Evolutionary conservation across 1,140 invertebrate species (phyloP).

Genomic region (Solenopsis invicta): DNA sequence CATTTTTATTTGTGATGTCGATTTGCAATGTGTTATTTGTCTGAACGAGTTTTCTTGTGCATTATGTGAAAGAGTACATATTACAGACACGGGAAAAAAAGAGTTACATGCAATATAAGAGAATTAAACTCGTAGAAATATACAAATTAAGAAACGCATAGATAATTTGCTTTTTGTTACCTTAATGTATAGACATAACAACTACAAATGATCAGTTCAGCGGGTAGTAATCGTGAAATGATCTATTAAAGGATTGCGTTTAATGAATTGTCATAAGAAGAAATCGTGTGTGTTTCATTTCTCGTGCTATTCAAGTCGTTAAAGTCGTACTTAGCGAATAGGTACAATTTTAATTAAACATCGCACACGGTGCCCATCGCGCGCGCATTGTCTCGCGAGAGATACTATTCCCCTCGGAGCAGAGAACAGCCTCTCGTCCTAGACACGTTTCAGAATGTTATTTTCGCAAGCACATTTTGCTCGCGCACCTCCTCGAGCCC

Average conservation of each 20-base stretch:
- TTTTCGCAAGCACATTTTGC: conserved; percentile 69
- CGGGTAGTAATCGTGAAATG: neutral
- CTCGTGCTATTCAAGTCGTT: neutral
- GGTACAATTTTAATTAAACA: conserved; percentile 21
- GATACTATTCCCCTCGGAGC: neutral
- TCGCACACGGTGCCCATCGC: neutral
- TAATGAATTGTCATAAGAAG: neutral
- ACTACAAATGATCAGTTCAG: neutral
- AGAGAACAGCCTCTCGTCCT: conserved; percentile 20
- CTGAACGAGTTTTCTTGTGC: neutral
- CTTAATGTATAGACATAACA: neutral
- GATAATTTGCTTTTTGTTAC: neutral
- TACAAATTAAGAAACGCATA: too few relatives aligned
- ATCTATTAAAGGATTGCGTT: neutral
- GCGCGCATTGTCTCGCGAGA: conserved; percentile 4
- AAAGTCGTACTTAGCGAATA: neutral
- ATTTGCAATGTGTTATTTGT: neutral
- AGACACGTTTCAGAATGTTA: conserved; percentile 67
- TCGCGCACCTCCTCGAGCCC: conserved; percentile 28
- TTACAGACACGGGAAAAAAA: neutral
- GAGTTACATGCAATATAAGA: neutral
- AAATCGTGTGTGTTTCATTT: neutral
- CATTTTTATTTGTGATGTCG: neutral
- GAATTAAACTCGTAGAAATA: too few relatives aligned
- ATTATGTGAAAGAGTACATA: neutral